phyloP scores from a whole-genome alignment of 2,113 vertebrate species.

The Podarcis cretensis region DNA sequence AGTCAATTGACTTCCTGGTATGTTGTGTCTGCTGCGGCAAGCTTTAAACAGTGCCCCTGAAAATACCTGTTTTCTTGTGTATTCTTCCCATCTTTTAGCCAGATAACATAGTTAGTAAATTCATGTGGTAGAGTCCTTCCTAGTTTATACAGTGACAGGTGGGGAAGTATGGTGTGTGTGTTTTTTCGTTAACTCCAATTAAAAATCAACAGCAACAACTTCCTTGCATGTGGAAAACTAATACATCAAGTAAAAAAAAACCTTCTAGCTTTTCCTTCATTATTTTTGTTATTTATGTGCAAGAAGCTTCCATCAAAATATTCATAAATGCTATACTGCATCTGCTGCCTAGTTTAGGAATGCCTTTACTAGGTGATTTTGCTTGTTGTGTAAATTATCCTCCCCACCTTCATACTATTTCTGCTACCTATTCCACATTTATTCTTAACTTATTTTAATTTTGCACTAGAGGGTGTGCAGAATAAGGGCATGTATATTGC shows the following conservation, averaged over 20 bases:
- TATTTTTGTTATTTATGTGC: too few species aligned
- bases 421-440: background rate
- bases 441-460: background rate
- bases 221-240: background rate
- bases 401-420: background rate
- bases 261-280: background rate
- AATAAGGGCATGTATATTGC: background rate
- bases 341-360: background rate
- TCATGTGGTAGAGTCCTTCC: background rate
- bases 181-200: background rate
- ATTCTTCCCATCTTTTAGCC: background rate
- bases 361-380: background rate
- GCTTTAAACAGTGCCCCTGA: background rate
- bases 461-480: background rate
- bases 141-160: background rate
- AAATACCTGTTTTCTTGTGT: background rate
- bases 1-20: background rate
- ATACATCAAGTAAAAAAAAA: background rate
- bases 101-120: background rate
- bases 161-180: too few species aligned
- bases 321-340: background rate
- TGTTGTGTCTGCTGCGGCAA: background rate
- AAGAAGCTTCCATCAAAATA: too few species aligned
- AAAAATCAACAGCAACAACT: background rate
- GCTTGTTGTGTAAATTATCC: background rate